Conservation (phyloP, 2,113 vertebrate species). For the Sclerurus mexicanus region DNA sequence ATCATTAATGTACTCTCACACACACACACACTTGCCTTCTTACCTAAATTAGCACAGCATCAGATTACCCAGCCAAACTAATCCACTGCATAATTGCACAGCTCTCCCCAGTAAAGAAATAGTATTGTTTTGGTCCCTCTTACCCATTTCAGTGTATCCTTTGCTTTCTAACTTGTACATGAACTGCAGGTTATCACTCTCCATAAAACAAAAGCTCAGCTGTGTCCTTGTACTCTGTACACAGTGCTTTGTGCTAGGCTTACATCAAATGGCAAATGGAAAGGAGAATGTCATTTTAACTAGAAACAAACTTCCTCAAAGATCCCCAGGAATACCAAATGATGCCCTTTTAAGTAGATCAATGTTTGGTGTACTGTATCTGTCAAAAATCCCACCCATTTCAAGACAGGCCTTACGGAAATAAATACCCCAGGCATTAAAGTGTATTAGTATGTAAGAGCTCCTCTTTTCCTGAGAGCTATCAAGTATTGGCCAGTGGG, state of each 20-base stretch:
- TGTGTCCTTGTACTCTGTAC: neutral
- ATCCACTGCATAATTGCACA: neutral
- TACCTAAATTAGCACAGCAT: neutral
- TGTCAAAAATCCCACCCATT: constrained; percentile 49
- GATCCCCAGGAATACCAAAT: constrained; percentile 40
- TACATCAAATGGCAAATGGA: neutral
- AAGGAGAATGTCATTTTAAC: constrained; percentile 21
- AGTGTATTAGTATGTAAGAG: constrained; percentile 21
- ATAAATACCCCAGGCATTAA: constrained; percentile 42
- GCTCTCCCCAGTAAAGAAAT: neutral
- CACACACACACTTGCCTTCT: neutral
- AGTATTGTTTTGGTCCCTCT: rapidly evolving
- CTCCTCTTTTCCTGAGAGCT: neutral
- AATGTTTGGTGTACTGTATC: constrained; percentile 22
- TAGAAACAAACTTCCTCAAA: constrained; percentile 39
- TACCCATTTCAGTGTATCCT: neutral
- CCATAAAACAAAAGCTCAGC: neutral
- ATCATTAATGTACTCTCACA: neutral
- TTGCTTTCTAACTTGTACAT: neutral
- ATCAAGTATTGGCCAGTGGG: constrained; percentile 8
- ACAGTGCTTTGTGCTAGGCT: neutral
- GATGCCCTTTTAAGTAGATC: constrained; percentile 50
- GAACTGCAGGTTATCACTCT: neutral
- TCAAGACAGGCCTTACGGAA: constrained; percentile 14
- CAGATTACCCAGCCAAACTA: neutral